phyloP scores from a whole-genome alignment of 2,113 vertebrate species.

The Sinosuthora webbiana region DNA sequence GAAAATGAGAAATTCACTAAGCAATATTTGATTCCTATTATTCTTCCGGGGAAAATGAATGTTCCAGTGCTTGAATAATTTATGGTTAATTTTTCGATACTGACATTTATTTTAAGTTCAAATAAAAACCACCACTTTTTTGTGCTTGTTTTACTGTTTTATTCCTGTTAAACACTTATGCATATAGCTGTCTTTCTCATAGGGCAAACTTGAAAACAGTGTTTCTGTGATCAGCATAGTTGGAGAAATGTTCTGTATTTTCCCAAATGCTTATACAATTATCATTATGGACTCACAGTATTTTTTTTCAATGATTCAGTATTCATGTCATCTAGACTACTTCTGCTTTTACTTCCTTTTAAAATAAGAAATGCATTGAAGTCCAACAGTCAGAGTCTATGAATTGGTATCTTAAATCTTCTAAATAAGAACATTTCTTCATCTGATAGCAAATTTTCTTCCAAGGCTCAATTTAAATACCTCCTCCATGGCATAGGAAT shows the following conservation, averaged over 20 bases:
- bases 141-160: not conserved
- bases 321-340: not conserved
- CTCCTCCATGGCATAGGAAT: not conserved
- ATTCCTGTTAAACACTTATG: not conserved
- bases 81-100: not conserved
- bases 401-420: not conserved
- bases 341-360: not conserved
- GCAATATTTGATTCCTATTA: not conserved
- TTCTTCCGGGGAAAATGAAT: not conserved
- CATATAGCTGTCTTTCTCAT: not conserved
- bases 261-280: not conserved
- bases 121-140: accelerated
- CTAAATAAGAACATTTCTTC: not conserved
- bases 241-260: not conserved
- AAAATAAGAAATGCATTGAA: not conserved
- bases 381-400: not conserved
- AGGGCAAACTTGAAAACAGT: not conserved
- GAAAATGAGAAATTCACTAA: not conserved
- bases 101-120: not conserved
- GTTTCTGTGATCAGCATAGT: not conserved
- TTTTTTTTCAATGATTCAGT: not conserved
- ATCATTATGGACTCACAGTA: not conserved
- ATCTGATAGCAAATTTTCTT: not conserved
- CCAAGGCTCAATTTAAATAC: not conserved
- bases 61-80: not conserved